phyloP scores from a whole-genome alignment of 64 coral and sea anemone genomes.

The Astreopora myriophthalma region DNA sequence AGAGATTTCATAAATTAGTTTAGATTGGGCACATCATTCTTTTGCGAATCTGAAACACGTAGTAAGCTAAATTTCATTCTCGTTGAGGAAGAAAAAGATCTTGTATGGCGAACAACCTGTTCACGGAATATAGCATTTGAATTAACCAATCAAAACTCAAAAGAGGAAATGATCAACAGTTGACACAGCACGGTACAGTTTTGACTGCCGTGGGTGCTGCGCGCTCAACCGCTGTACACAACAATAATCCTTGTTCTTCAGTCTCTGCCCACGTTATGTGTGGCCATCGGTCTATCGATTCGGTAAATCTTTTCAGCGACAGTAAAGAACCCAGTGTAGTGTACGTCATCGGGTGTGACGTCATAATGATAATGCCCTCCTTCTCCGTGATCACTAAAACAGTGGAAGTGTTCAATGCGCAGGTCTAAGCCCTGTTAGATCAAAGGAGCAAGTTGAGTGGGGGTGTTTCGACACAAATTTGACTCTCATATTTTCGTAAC shows the following conservation, averaged over 20 bases:
- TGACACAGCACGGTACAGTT: background rate
- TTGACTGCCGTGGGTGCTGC: background rate
- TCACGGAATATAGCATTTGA: background rate
- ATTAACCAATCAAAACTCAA: background rate
- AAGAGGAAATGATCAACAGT: background rate
- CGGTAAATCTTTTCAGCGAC: constrained; percentile 83
- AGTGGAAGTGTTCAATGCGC: constrained; percentile 93
- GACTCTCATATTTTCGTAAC: no score
- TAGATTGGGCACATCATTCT: background rate
- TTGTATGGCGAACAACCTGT: no score
- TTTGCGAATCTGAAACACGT: background rate
- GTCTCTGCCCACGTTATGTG: constrained; percentile 80
- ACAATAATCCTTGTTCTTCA: background rate
- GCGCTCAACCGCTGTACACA: background rate
- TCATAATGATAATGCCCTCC: constrained; percentile 98
- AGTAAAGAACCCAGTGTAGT: constrained; percentile 87
- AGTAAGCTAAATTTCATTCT: no score
- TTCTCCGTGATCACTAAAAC: constrained; percentile 91
- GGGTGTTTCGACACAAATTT: no score
- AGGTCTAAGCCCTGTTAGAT: constrained; percentile 86
- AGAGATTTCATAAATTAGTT: background rate
- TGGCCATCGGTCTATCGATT: constrained; percentile 75
- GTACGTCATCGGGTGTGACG: constrained; percentile 88
- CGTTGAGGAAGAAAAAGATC: no score
- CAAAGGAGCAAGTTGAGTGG: background rate